Evolutionary conservation across 2,113 vertebrate species (phyloP).

Genomic region (Cyanocitta stelleri): DNA sequence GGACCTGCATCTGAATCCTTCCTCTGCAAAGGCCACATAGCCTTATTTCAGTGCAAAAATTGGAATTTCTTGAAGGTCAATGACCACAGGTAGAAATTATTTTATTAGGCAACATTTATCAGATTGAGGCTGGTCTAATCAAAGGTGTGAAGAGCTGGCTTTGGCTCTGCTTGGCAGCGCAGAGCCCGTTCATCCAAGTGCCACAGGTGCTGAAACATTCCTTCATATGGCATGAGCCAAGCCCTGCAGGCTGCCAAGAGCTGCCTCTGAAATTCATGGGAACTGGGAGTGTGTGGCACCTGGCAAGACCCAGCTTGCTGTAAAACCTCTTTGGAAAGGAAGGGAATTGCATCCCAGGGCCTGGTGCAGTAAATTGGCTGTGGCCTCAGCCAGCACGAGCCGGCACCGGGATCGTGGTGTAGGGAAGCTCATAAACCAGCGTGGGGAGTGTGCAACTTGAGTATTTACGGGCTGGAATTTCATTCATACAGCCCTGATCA

Average conservation of each 20-base stretch:
- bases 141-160: neutral
- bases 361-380: neutral
- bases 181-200: neutral
- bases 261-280: constrained; percentile 4
- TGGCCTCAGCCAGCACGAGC: neutral
- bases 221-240: neutral
- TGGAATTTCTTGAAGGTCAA: neutral
- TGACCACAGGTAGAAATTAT: neutral
- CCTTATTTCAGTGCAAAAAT: neutral
- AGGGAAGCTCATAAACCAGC: neutral
- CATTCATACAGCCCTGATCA: neutral
- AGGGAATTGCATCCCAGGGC: neutral
- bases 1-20: neutral
- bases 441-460: neutral
- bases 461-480: neutral
- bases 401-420: rapidly evolving
- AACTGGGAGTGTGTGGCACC: neutral
- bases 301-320: neutral
- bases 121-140: neutral
- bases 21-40: neutral
- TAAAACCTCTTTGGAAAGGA: neutral
- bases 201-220: constrained; percentile 28
- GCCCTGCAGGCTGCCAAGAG: neutral
- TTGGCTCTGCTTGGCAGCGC: neutral
- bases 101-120: neutral